phyloP scores from a whole-genome alignment of 2,888 invertebrate species.

The Plutella xylostella region DNA sequence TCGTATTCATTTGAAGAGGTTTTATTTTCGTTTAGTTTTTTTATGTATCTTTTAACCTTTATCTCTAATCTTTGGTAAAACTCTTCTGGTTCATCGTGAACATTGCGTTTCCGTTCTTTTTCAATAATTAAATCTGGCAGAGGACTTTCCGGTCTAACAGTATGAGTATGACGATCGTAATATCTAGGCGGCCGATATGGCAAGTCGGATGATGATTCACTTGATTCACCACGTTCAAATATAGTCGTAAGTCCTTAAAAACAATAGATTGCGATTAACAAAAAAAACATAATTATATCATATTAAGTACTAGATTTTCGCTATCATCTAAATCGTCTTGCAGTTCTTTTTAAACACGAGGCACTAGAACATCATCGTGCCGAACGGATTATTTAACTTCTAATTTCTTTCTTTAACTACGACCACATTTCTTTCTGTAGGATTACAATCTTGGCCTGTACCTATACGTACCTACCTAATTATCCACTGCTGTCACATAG shows the following conservation, averaged over 20 bases:
- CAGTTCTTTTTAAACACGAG: too few species aligned
- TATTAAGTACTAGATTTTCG: too few species aligned
- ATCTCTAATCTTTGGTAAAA: constrained; percentile 23
- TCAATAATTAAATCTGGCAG: constrained; percentile 32
- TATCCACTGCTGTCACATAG: too few species aligned
- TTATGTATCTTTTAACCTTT: neutral
- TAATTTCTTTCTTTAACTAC: too few species aligned
- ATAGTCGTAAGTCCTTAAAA: constrained; percentile 26
- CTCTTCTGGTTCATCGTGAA: constrained; percentile 26
- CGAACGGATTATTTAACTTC: neutral
- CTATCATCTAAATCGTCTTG: too few species aligned
- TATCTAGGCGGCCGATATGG: neutral
- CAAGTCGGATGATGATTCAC: too few species aligned
- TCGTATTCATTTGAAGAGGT: neutral
- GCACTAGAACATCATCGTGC: too few species aligned
- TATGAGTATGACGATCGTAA: too few species aligned
- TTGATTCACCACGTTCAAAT: constrained; percentile 18
- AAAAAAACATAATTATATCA: neutral
- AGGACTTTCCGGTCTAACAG: constrained; percentile 18
- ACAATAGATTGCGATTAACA: too few species aligned
- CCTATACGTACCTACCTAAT: neutral
- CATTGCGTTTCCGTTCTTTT: constrained; percentile 18
- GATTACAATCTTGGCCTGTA: neutral
- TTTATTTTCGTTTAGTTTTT: neutral
- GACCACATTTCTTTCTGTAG: neutral